These are phyloP conservation scores for Trichogramma dendrolimi DNA, from an alignment of 2,888 invertebrate species.

Conservation along the genomic window DNA sequence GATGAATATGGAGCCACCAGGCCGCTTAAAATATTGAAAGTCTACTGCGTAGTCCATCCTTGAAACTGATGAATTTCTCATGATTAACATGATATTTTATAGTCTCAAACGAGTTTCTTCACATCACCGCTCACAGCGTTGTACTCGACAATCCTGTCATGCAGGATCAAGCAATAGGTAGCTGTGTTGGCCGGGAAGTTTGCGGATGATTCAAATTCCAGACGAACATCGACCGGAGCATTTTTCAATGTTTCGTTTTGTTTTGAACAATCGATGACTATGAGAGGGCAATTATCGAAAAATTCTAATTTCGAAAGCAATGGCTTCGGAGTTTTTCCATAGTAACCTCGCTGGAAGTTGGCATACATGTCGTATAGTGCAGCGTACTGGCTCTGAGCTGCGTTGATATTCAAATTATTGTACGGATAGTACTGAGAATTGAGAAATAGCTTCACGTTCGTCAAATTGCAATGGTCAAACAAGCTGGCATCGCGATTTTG, in stretches of 20 bases:
- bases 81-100: no score
- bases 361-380: slow-evolving; percentile 23
- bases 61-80: no score
- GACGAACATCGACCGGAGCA: slow-evolving; percentile 19
- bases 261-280: slow-evolving; percentile 11
- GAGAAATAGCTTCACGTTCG: slow-evolving; percentile 43
- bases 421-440: slow-evolving; percentile 45
- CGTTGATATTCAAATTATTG: slow-evolving; percentile 21
- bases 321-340: slow-evolving; percentile 9
- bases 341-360: slow-evolving; percentile 30
- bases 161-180: slow-evolving; percentile 16
- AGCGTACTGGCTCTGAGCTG: slow-evolving; percentile 11
- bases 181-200: slow-evolving; percentile 10
- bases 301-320: slow-evolving; percentile 1
- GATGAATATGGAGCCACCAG: no score
- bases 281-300: neutral
- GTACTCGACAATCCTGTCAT: slow-evolving; percentile 17
- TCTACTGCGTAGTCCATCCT: no score
- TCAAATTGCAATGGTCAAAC: slow-evolving; percentile 39
- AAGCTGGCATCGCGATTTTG: slow-evolving; percentile 30
- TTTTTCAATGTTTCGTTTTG: slow-evolving; percentile 21
- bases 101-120: no score
- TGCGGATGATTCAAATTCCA: slow-evolving; percentile 18
- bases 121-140: slow-evolving; percentile 13
- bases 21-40: no score